Conservation (phyloP, 2,113 vertebrate genomes). For the Rostratula benghalensis region DNA sequence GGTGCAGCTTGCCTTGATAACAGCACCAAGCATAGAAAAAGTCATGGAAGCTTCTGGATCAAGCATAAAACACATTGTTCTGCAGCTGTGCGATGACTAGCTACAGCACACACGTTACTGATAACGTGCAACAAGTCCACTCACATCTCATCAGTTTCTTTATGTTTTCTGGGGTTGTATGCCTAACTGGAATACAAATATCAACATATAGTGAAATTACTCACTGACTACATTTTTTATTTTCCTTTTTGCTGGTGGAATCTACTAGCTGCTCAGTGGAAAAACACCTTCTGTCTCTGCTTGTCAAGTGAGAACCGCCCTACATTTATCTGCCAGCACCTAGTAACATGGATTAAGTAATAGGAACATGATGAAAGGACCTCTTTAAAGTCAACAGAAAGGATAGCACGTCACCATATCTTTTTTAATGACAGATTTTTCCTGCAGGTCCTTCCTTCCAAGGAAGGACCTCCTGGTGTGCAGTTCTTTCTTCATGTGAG, state of each 20-base stretch:
- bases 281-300: background rate
- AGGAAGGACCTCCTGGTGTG: background rate
- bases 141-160: background rate
- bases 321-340: background rate
- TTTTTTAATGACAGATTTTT: background rate
- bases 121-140: background rate
- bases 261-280: background rate
- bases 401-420: fast-evolving
- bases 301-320: background rate
- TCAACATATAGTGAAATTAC: background rate
- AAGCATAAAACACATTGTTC: background rate
- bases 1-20: background rate
- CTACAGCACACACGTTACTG: background rate
- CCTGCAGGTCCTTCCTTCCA: background rate
- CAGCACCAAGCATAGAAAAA: background rate
- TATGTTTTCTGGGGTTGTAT: background rate
- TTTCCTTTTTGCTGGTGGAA: background rate
- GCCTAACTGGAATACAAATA: background rate
- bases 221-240: background rate
- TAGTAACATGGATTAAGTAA: background rate
- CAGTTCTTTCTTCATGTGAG: fast-evolving
- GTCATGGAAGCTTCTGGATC: background rate
- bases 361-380: background rate
- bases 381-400: background rate
- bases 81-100: background rate